phyloP scores from a whole-genome alignment of 2,797 vertebrate species.

The Nannoperca obscura region DNA sequence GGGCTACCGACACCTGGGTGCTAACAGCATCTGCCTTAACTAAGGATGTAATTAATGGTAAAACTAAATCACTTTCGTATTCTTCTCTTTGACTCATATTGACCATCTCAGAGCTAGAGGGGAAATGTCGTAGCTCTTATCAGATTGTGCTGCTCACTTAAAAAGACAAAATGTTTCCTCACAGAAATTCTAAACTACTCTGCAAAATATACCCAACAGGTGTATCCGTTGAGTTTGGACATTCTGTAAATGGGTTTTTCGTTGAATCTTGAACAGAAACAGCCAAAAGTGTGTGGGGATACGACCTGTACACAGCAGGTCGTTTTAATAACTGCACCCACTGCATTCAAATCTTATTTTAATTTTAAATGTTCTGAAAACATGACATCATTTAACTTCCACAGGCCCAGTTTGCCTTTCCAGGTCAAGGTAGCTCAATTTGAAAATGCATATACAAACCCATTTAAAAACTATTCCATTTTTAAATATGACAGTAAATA shows the following conservation, averaged over 20 bases:
- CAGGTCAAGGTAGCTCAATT: neutral
- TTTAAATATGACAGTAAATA: neutral
- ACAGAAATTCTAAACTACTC: neutral
- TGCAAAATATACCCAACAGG: neutral
- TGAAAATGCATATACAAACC: neutral
- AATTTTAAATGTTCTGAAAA: neutral
- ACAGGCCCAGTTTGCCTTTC: neutral
- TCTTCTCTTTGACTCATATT: neutral
- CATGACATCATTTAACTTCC: neutral
- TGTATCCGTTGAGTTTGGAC: neutral
- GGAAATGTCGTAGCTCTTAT: neutral
- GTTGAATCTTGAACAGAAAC: neutral
- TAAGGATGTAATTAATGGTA: neutral
- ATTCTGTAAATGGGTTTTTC: neutral
- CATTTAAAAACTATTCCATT: neutral
- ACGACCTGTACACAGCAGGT: neutral
- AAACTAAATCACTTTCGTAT: neutral
- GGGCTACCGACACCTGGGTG: too few species aligned
- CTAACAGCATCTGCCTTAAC: too few species aligned
- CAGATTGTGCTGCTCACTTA: neutral
- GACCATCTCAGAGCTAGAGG: neutral
- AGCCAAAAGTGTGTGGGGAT: neutral
- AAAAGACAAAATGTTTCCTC: neutral
- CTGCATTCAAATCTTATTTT: neutral
- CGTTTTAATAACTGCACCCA: neutral